These are phyloP conservation scores for Pharmacophagus antenor DNA, from an alignment of 2,888 invertebrate species.

Conservation along the genomic window DNA sequence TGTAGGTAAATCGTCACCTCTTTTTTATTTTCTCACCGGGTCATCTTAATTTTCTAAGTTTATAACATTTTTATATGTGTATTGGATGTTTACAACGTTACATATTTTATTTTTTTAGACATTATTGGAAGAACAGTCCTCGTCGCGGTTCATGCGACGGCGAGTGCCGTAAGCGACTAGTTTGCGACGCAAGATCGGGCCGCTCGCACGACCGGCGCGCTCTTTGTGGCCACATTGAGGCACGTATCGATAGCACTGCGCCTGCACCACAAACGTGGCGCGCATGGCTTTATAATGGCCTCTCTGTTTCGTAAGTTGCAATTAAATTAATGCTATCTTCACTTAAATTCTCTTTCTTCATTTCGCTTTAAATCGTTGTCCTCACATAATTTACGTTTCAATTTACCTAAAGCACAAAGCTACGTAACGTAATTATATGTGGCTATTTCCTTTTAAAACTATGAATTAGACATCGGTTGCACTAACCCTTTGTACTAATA, in stretches of 20 bases:
- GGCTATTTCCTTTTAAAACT: background rate
- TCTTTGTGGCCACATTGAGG: slow-evolving; percentile 90
- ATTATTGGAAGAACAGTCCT: slow-evolving; percentile 95
- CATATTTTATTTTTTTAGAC: slow-evolving; percentile 69
- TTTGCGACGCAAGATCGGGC: slow-evolving; percentile 93
- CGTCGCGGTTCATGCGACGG: slow-evolving; percentile 90
- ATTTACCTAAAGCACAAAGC: too few relatives aligned
- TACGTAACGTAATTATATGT: background rate
- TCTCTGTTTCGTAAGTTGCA: slow-evolving; percentile 91
- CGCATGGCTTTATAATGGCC: slow-evolving; percentile 92
- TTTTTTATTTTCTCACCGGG: too few relatives aligned
- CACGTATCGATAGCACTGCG: slow-evolving; percentile 88
- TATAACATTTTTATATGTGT: background rate
- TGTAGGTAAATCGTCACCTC: too few relatives aligned
- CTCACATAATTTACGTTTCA: too few relatives aligned
- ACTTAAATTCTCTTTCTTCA: background rate
- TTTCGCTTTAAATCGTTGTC: background rate
- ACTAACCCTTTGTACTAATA: background rate
- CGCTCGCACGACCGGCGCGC: slow-evolving; percentile 92
- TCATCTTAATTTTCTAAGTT: too few relatives aligned
- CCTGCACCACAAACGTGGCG: slow-evolving; percentile 87
- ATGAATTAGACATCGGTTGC: background rate
- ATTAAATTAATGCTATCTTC: background rate
- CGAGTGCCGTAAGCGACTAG: slow-evolving; percentile 90
- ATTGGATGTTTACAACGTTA: background rate